Base-by-base conservation (phyloP, 2,113 vertebrate species). In the Taurulus bubalis region DNA sequence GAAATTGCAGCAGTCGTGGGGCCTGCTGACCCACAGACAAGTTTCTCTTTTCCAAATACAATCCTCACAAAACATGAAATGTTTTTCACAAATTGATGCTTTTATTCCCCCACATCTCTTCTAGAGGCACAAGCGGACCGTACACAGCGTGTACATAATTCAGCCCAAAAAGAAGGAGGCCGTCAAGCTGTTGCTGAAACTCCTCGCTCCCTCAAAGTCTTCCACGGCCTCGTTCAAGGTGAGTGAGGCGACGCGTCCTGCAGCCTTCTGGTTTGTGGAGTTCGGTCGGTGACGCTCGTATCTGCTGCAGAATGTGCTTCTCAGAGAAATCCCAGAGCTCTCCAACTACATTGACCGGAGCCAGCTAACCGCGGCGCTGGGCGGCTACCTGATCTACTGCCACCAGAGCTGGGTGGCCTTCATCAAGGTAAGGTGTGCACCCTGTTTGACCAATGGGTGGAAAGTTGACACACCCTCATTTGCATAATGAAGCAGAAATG, bases 371-470 rank as follows among this genome's bases (percentile, higher is more conserved):
- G 36, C 91, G 1, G 80, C 85, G 3, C 32, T 95, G 51, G 95
- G 95, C 0, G 95, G 95, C 22, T 95, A 95, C 78, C 76, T 94
- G 8, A 34, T 94, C 20, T 95, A 94, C 87, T 88, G 85, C 45
- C 95, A 96, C 67, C 71, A 80, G 38, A 95, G 92, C 56, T 96
- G 95, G 95, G 93, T 92, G 0, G 45, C 75, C 26, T 96, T 96
- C 69, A 86, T 94, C 20, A 95, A 94, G 94, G 95, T 91, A 59
- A 69, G 8, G 26, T 16, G 4, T 4, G n/a, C 22, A 11, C 9
- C 24, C 4, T 0, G 47, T 20, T 49, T 4, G 47, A 20, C 47
- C 47, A 49, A 18, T 8, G 16, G 47, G 18, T 1, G 14, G 12
- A 14, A 15, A 11, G 42, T 14, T 45, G 12, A 45, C 42, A 15